These are phyloP conservation scores for Zelostemma sp. DNA, from an alignment of 1,140 invertebrate species.

Conservation along the genomic window DNA sequence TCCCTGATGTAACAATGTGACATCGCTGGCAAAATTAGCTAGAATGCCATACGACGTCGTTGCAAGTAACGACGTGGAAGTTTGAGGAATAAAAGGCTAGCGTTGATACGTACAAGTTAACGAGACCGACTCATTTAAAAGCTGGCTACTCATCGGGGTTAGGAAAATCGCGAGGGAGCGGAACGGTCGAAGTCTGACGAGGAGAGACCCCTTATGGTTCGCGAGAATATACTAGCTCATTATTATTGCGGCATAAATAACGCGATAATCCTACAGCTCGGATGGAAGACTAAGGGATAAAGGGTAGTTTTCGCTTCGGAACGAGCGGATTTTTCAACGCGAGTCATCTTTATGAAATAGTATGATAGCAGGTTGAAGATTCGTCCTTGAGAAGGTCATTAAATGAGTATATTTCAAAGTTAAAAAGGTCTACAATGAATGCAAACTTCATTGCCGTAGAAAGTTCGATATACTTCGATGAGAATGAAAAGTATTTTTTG, in stretches of 20 bases:
- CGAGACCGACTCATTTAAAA: no score
- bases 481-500: no score
- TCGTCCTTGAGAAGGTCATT: no score
- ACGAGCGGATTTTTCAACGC: constrained; percentile 29
- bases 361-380: no score
- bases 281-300: constrained; percentile 55
- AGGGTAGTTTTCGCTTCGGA: constrained; percentile 36
- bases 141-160: no score
- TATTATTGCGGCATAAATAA: constrained; percentile 71
- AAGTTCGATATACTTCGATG: no score
- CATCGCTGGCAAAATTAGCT: constrained; percentile 46
- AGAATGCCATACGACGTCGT: constrained; percentile 50
- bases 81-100: no score
- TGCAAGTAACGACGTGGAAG: constrained; percentile 35
- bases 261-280: constrained; percentile 66
- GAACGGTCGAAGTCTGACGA: constrained; percentile 10
- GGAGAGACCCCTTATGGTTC: constrained; percentile 62
- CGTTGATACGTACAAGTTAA: no score
- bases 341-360: constrained; percentile 10
- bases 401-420: no score
- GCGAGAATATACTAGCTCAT: constrained; percentile 68
- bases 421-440: no score
- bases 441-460: no score
- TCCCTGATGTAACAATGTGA: constrained; percentile 27
- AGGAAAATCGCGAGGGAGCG: not conserved